A percentile compares a stretch with the other conserved stretches of the same genome.
phyloP scores from a whole-genome alignment of 2,888 invertebrate genomes.

The Sesamia inferens region DNA sequence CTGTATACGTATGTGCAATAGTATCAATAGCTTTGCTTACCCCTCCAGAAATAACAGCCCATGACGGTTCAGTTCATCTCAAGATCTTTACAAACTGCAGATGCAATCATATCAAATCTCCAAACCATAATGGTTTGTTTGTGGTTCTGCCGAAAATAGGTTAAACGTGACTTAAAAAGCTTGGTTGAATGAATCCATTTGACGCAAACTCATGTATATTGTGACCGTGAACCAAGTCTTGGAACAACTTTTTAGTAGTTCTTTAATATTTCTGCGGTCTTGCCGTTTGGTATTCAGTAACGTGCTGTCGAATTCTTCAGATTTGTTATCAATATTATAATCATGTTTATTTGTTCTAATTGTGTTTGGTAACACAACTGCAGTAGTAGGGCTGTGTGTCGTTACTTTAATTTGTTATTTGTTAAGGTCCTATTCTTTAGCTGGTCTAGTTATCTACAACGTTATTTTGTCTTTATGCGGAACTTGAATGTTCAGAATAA shows the following conservation, averaged over 20 bases:
- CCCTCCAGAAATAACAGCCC: neutral
- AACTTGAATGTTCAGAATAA: no score
- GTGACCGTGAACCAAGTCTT: constrained; percentile 39
- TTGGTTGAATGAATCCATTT: constrained; percentile 36
- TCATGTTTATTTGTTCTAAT: constrained; percentile 7
- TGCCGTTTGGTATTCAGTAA: constrained; percentile 16
- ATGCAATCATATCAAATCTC: constrained; percentile 34
- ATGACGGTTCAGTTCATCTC: constrained; percentile 11
- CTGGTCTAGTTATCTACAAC: no score
- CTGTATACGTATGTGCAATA: neutral
- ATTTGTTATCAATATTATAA: neutral
- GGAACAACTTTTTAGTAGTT: constrained; percentile 8
- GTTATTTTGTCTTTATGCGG: no score
- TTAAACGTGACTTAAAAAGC: constrained; percentile 41
- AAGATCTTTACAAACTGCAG: constrained; percentile 18
- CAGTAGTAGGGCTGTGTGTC: neutral
- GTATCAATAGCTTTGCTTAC: neutral
- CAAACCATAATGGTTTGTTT: constrained; percentile 31
- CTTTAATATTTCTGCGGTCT: constrained; percentile 15
- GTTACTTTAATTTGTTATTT: constrained; percentile 21
- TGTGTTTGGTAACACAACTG: neutral
- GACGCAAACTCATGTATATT: constrained; percentile 6
- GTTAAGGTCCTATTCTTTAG: constrained; percentile 17
- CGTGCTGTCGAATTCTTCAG: constrained; percentile 1
- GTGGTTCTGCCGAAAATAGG: constrained; percentile 45